Percentiles rank a stretch among this genome's conserved stretches.
These are phyloP conservation scores for Micrasema longulum DNA, from an alignment of 1,140 invertebrate genomes.

Conservation along the genomic window DNA sequence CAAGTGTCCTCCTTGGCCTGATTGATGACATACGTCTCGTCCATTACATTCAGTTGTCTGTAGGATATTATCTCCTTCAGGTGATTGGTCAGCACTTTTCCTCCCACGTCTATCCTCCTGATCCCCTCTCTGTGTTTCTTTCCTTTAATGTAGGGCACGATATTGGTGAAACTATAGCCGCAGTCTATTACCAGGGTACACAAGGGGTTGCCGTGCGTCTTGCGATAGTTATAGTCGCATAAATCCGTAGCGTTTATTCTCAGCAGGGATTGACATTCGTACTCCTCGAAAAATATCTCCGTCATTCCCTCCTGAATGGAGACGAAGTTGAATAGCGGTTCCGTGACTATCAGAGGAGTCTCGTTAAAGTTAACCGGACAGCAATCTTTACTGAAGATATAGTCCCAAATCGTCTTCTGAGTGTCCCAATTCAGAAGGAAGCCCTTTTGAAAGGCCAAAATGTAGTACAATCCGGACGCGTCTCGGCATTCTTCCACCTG, in stretches of 20 bases:
- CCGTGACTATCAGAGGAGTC: slow-evolving; percentile 89
- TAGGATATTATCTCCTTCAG: slow-evolving; percentile 98
- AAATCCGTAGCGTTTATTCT: slow-evolving; percentile 83
- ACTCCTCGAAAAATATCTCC: slow-evolving; percentile 98
- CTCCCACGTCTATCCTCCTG: slow-evolving; percentile 92
- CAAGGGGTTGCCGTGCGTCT: slow-evolving; percentile 69
- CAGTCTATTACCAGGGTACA: slow-evolving; percentile 92
- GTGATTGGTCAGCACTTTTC: slow-evolving; percentile 98
- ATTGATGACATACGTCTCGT: slow-evolving; percentile 99
- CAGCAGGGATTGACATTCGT: slow-evolving; percentile 88
- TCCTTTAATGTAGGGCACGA: slow-evolving; percentile 94
- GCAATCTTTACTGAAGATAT: slow-evolving; percentile 91
- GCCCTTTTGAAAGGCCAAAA: slow-evolving; percentile 95
- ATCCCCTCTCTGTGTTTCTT: slow-evolving; percentile 84
- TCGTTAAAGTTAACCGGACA: slow-evolving; percentile 83
- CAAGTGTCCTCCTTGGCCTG: slow-evolving; percentile 98
- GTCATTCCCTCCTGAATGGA: slow-evolving; percentile 93
- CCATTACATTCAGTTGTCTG: slow-evolving; percentile 97
- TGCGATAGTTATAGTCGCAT: slow-evolving; percentile 75
- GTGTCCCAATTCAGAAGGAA: slow-evolving; percentile 96
- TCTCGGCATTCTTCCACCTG: slow-evolving; percentile 97
- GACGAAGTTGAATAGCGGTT: slow-evolving; percentile 94
- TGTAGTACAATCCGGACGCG: slow-evolving; percentile 93
- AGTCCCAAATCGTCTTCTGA: slow-evolving; percentile 97
- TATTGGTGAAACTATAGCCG: slow-evolving; percentile 96